Evolutionary conservation across 2,797 vertebrate species (phyloP).

Genomic region (Diplodus puntazzo): DNA sequence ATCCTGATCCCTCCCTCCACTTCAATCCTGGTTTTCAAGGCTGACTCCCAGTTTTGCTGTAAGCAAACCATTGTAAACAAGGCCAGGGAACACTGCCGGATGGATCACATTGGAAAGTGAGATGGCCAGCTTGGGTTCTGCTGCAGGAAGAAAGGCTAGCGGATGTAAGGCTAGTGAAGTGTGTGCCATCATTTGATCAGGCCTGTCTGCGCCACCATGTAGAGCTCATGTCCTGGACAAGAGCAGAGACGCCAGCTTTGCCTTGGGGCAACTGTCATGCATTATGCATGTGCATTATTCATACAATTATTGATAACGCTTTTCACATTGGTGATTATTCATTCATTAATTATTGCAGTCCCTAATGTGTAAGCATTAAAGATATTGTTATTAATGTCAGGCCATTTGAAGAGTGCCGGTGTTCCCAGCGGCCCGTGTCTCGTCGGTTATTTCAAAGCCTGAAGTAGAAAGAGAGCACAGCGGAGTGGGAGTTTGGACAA

Average conservation of each 20-base stretch:
- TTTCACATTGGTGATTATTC: conserved; percentile 93
- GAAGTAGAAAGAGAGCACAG: conserved; percentile 18
- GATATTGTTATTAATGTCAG: conserved; percentile 90
- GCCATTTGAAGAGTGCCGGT: conserved; percentile 74
- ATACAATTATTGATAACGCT: conserved; percentile 94
- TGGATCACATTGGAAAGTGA: conserved; percentile 64
- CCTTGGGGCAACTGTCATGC: conserved; percentile 91
- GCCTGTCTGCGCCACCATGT: conserved; percentile 86
- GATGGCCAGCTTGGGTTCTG: conserved; percentile 39
- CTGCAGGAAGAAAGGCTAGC: conserved; percentile 59
- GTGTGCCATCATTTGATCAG: conserved; percentile 88
- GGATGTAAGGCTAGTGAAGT: conserved; percentile 79
- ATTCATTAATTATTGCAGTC: conserved; percentile 91
- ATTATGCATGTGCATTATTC: conserved; percentile 93
- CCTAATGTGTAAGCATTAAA: conserved; percentile 89
- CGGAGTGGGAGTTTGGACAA: conserved; percentile 22
- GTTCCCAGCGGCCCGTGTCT: conserved; percentile 63
- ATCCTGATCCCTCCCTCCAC: conserved; percentile 59
- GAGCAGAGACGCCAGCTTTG: conserved; percentile 87
- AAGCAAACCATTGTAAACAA: conserved; percentile 73
- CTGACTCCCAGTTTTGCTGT: conserved; percentile 55
- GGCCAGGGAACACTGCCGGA: conserved; percentile 55
- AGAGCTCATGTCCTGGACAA: conserved; percentile 86
- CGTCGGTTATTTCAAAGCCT: conserved; percentile 58
- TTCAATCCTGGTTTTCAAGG: conserved; percentile 45